Base-by-base conservation (phyloP, 2,888 invertebrate species). In the Diabrotica balteata region DNA sequence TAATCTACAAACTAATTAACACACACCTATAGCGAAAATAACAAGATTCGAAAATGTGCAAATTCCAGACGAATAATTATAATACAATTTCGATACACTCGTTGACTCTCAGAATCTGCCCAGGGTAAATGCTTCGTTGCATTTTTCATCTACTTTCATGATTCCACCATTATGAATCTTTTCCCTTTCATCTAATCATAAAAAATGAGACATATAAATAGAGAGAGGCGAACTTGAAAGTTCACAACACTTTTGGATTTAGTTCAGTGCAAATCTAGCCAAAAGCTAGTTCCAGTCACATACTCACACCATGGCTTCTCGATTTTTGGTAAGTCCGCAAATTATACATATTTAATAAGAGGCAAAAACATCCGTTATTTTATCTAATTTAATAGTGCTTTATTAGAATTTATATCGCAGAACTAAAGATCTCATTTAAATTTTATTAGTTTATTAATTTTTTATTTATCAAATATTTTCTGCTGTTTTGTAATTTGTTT, bases 131-230 rank as follows among this genome's bases (percentile, higher is more conserved):
- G 76, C 68, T 73, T 72, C 63, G 70, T 73, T 75, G 75, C 72
- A 74, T 75, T 76, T 77, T 76, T 76, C 73, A 70, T 73, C 64
- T 72, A 77, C 78, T 78, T 78, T 77, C 77, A 72, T 76, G 73
- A 70, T 70, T 77, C 75, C 72, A 69, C 75, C 69, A 71, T 72
- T 73, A 74, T 73, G 62, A 65, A 71, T 76, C 73, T 77, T 77
- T 75, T 76, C 74, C 78, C 77, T 78, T 78, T 77, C 76, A 75
- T 77, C 76, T 76, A 47, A 59, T 61, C 58, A 47, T 54, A 52
- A 68, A 74, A 72, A 75, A 75, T 76, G 72, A 73, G 73, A 70
- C 73, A 74, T 80, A 80, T 80, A 80, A 79, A 80, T 79, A 80
- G 77, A 72, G 76, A 73, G 72, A 68, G 70, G 69, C 72, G 69